These are phyloP conservation scores for Ctenopoma kingsleyae DNA, from an alignment of 2,797 vertebrate species.

Conservation along the genomic window DNA sequence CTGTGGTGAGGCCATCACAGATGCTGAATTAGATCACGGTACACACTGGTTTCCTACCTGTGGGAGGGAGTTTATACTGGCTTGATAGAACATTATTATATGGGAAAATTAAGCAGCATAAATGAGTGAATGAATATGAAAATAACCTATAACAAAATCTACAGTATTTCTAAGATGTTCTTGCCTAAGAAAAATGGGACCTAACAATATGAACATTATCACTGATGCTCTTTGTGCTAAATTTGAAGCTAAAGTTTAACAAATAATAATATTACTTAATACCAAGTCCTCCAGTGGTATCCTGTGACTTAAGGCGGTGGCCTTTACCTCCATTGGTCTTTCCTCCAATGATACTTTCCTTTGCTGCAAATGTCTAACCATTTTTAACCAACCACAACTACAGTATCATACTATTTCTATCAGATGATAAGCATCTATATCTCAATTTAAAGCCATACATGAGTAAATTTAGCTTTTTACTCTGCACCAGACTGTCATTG, in stretches of 20 bases:
- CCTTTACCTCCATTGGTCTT: too few relatives aligned
- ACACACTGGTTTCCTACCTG: conserved; percentile 41
- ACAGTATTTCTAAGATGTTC: neutral
- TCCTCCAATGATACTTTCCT: neutral
- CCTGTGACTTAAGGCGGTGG: neutral
- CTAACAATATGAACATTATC: neutral
- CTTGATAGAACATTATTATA: conserved; percentile 36
- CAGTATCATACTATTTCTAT: too few relatives aligned
- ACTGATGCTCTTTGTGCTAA: neutral
- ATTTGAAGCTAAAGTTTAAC: neutral
- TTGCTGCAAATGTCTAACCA: neutral
- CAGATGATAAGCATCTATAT: too few relatives aligned
- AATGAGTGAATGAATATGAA: conserved; percentile 9
- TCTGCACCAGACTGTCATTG: too few relatives aligned
- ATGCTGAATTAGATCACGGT: conserved; percentile 59
- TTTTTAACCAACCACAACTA: too few relatives aligned
- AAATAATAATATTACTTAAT: neutral
- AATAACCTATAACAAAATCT: too few relatives aligned
- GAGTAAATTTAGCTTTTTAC: too few relatives aligned
- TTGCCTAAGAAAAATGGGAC: neutral
- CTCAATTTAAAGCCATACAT: too few relatives aligned
- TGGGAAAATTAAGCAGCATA: conserved; percentile 5
- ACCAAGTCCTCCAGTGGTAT: neutral
- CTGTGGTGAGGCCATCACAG: conserved; percentile 31
- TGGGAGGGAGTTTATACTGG: conserved; percentile 36